phyloP scores from a whole-genome alignment of 2,888 invertebrate species.

The Galerucella calmariensis region DNA sequence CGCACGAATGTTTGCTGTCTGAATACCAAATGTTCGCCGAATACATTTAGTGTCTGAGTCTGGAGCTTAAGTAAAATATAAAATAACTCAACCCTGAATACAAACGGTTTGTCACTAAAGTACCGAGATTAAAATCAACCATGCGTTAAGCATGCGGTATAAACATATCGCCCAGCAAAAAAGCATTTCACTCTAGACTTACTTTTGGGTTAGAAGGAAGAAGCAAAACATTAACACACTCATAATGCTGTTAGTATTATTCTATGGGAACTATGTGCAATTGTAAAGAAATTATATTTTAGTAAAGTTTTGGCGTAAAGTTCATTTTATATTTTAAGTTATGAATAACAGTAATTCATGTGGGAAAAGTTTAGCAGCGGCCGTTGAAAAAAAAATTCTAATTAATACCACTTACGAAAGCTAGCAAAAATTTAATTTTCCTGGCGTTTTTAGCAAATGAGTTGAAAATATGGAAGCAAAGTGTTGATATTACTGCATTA shows the following conservation, averaged over 20 bases:
- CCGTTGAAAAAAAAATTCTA: no score
- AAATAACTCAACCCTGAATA: no score
- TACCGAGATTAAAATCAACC: slow-evolving; percentile 23
- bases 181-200: slow-evolving; percentile 43
- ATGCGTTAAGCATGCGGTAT: slow-evolving; percentile 39
- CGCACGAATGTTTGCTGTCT: no score
- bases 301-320: slow-evolving; percentile 2
- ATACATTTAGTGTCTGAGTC: no score
- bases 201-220: slow-evolving; percentile 44
- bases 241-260: slow-evolving; percentile 27
- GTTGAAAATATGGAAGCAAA: no score
- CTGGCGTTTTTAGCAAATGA: no score
- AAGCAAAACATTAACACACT: slow-evolving; percentile 29
- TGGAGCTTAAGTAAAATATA: no score
- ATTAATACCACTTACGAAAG: no score
- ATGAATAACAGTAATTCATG: background rate
- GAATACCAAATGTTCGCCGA: no score
- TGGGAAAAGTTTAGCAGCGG: background rate
- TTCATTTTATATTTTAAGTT: background rate
- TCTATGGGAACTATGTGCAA: slow-evolving; percentile 11
- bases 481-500: no score
- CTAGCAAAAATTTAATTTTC: no score
- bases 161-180: slow-evolving; percentile 42
- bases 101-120: background rate
- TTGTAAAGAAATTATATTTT: slow-evolving; percentile 21